Evolutionary conservation across 1,140 invertebrate genomes (phyloP).

Genomic region (Listronotus oregonensis): DNA sequence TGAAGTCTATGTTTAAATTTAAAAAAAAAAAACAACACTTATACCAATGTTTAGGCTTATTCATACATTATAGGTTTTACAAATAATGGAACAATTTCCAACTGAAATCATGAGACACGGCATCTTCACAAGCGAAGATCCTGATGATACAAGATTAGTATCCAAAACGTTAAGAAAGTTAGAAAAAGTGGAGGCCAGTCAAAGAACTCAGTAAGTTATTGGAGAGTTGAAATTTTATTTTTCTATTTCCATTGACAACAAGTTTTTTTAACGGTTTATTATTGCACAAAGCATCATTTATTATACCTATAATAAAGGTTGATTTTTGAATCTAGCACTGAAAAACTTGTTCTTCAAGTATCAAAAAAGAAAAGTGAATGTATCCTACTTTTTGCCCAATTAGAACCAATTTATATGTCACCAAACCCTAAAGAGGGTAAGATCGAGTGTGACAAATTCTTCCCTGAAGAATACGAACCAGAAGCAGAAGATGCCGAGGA

Average conservation of each 20-base stretch:
- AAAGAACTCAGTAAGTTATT: constrained; percentile 36
- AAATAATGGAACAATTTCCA: constrained; percentile 54
- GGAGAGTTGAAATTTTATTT: not conserved
- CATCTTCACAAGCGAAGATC: constrained; percentile 62
- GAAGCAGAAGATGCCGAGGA: constrained; percentile 40
- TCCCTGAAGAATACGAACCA: constrained; percentile 63
- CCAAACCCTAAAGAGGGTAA: constrained; percentile 62
- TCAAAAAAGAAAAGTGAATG: constrained; percentile 59
- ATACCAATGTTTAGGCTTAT: not conserved
- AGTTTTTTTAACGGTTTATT: no score
- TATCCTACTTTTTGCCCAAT: constrained; percentile 56
- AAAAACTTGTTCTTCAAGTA: constrained; percentile 66
- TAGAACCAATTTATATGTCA: constrained; percentile 65
- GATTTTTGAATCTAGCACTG: constrained; percentile 55
- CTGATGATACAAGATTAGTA: constrained; percentile 58
- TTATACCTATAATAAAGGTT: not conserved
- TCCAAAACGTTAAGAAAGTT: constrained; percentile 60
- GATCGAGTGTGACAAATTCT: constrained; percentile 63
- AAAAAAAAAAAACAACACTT: no score
- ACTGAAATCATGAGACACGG: constrained; percentile 63
- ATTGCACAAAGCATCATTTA: no score
- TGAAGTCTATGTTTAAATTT: no score
- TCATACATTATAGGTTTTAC: constrained; percentile 47
- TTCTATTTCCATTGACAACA: not conserved
- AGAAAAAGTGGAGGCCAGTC: constrained; percentile 50